These are phyloP conservation scores for Zelostemma sp. DNA, from an alignment of 1,140 invertebrate genomes.

Conservation along the genomic window DNA sequence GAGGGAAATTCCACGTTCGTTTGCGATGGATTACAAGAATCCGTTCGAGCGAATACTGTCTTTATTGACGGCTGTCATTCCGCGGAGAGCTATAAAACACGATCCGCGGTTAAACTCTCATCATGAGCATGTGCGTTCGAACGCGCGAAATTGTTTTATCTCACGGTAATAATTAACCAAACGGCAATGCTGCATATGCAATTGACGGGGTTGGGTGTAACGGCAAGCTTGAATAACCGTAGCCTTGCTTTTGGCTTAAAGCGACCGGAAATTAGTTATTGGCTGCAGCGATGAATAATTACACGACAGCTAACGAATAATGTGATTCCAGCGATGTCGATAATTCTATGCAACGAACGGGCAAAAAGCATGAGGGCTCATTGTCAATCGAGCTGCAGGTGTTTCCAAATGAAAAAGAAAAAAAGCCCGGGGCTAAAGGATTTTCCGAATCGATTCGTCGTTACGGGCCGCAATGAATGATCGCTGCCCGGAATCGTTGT, in stretches of 20 bases:
- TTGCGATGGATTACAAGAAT: no score
- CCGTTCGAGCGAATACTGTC: no score
- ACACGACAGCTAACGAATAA: constrained; percentile 35
- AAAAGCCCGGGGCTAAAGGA: constrained; percentile 17
- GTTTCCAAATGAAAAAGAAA: constrained; percentile 40
- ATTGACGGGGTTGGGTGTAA: constrained; percentile 30
- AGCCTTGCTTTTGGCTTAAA: constrained; percentile 21
- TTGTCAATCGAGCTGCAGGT: constrained; percentile 46
- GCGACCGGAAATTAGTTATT: constrained; percentile 36
- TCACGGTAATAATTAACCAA: constrained; percentile 34
- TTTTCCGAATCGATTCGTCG: constrained; percentile 34
- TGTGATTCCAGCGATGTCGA: constrained; percentile 22
- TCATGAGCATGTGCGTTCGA: not conserved
- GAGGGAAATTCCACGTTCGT: no score
- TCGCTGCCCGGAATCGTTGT: not conserved
- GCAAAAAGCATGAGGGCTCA: constrained; percentile 30
- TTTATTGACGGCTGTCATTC: not conserved
- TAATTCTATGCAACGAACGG: constrained; percentile 17
- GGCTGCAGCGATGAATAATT: constrained; percentile 42
- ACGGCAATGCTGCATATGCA: constrained; percentile 24
- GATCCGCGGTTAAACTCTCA: not conserved
- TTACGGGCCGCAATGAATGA: not conserved
- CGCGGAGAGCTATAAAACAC: not conserved
- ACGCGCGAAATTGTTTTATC: constrained; percentile 23
- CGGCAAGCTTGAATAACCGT: constrained; percentile 8